Evolutionary conservation across 2,113 vertebrate species (phyloP).

Genomic region (Psettodes erumei): DNA sequence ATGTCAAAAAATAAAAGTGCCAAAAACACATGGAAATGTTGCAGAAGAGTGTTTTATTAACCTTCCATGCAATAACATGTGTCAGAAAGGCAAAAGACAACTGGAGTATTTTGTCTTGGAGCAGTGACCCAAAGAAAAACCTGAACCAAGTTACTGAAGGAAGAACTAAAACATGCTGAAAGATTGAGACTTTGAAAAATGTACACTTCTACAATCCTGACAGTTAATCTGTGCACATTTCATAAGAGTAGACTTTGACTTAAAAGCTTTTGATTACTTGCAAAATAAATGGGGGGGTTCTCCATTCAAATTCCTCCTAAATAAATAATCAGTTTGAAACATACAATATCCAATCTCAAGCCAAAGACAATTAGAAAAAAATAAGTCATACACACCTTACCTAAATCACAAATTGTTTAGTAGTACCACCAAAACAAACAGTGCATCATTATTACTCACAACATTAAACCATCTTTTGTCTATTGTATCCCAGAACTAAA

Average conservation of each 20-base stretch:
- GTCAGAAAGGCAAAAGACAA: constrained; percentile 53
- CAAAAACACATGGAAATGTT: too few relatives aligned
- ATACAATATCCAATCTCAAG: constrained; percentile 45
- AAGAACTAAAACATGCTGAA: constrained; percentile 64
- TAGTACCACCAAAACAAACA: constrained; percentile 50
- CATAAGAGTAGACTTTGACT: constrained; percentile 17
- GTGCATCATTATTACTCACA: constrained; percentile 46
- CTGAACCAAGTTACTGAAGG: constrained; percentile 10
- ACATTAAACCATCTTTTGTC: constrained; percentile 10
- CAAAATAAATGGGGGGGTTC: neutral
- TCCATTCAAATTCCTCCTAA: constrained; percentile 48
- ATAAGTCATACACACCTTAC: constrained; percentile 21
- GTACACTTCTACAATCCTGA: constrained; percentile 61
- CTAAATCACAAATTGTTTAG: constrained; percentile 47
- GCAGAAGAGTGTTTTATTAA: too few relatives aligned
- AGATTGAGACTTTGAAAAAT: constrained; percentile 61
- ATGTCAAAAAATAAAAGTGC: too few relatives aligned
- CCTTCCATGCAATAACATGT: too few relatives aligned
- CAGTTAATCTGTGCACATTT: constrained; percentile 39
- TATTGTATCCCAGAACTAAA: neutral
- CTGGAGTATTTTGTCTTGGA: constrained; percentile 45
- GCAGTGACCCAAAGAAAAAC: constrained; percentile 25
- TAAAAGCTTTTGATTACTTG: constrained; percentile 45
- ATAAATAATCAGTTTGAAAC: constrained; percentile 60
- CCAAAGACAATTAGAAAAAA: constrained; percentile 19